Percentiles rank a stretch among this genome's conserved stretches.
Evolutionary conservation across 2,113 vertebrate genomes (phyloP).

Genomic region (Arothron firmamentum): DNA sequence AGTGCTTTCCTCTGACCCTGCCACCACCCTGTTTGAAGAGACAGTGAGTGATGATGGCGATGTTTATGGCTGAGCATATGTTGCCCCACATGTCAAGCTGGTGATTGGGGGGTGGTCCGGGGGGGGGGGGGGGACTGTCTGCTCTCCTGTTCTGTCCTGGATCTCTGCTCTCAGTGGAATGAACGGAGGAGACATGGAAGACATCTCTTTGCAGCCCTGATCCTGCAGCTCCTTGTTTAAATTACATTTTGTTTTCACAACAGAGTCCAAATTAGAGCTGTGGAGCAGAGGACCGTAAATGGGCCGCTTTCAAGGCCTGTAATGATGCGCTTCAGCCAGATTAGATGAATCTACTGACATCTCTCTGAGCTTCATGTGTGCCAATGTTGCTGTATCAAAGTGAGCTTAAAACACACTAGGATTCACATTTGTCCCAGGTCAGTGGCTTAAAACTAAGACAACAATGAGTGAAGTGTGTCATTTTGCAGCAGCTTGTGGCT

Average conservation of each 20-base stretch:
- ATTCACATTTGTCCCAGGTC: too few species aligned
- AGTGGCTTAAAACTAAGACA: too few species aligned
- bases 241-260: slow-evolving; percentile 59
- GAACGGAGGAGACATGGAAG: neutral
- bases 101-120: neutral
- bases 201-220: slow-evolving; percentile 12
- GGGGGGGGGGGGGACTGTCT: neutral
- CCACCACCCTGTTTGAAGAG: slow-evolving; percentile 5
- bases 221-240: slow-evolving; percentile 14
- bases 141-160: neutral
- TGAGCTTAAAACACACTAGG: too few species aligned
- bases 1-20: slow-evolving; percentile 42
- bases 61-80: slow-evolving; percentile 9
- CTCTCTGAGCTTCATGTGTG: neutral
- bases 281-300: slow-evolving; percentile 31
- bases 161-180: neutral
- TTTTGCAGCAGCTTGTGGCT: too few species aligned
- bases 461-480: too few species aligned
- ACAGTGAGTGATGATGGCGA: slow-evolving; percentile 3
- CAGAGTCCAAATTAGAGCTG: slow-evolving; percentile 51
- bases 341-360: slow-evolving; percentile 8
- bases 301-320: slow-evolving; percentile 16
- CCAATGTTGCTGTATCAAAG: too few species aligned
- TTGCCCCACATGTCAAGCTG: neutral
- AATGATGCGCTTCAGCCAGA: slow-evolving; percentile 11